Base-by-base conservation (phyloP, 2,113 vertebrate genomes). In the Hypanus sabinus region DNA sequence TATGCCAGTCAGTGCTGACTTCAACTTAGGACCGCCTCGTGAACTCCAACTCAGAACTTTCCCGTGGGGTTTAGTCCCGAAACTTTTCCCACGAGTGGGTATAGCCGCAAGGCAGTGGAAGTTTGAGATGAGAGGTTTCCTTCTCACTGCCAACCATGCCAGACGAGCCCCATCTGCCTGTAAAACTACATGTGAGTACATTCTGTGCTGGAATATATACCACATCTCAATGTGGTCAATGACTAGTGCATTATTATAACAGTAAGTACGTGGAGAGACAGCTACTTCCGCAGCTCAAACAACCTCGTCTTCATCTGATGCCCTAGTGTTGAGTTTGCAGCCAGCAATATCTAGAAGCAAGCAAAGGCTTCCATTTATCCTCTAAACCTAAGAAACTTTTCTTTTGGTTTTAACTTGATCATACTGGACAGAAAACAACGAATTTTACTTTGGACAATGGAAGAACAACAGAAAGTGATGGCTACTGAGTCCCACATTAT, bases 391-490 rank as follows among this genome's bases (percentile, higher is more conserved):
- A 68, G 12, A 27, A 73, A 46, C 38, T 73, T 9, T 93, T 55
- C 3, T 93, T 38, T 73, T 93, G 36, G 27, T 38, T 75, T 93
- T 55, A 46, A 46, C n/a, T 93, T 93, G 1, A 9, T 4, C 33
- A 92, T 27, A 10, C 36, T 38, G 38, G 24, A 70, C 24, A 33
- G 30, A n/a, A n/a, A 91, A 46, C 36, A 5, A 38, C 36, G 46
- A 46, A 75, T 73, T 90, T 90, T 93, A 73, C 36, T 93, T 71
- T 73, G 30, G 60, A 90, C 85, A 65, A 68, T 65, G 14, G 85
- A 55, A 73, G 38, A 46, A 8, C 65, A 22, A 55, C 36, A 38
- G 24, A 38, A 93, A 93, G 18, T 38, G 12, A 36, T 91, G 16
- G n/a, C 60, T 20, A 91, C 88, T 91, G 65, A 70, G 38, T 70